These are phyloP conservation scores for Eidolon dupreanum DNA, from an alignment of 2,797 vertebrate species.

Conservation along the genomic window DNA sequence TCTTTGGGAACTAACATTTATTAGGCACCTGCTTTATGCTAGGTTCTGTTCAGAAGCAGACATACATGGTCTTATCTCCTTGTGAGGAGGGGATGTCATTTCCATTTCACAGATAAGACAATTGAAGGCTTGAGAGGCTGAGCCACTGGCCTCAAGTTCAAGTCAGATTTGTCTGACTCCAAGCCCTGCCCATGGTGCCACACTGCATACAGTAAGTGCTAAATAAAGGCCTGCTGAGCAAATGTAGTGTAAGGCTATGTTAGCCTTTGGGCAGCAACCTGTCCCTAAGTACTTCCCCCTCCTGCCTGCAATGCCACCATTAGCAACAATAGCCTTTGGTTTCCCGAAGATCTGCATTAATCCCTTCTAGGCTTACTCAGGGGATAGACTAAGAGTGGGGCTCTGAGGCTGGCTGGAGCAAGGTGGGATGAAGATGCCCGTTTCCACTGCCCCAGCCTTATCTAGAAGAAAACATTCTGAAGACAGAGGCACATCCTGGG, in stretches of 20 bases:
- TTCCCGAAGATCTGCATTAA: neutral
- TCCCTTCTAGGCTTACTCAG: too few species aligned
- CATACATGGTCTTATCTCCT: neutral
- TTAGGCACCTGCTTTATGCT: neutral
- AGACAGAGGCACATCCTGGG: neutral
- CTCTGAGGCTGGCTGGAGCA: neutral
- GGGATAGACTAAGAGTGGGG: neutral
- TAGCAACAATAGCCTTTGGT: neutral
- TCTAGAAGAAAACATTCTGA: neutral
- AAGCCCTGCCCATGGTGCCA: rapidly evolving
- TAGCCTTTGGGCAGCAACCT: neutral
- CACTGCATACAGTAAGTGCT: neutral
- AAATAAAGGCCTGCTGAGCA: neutral
- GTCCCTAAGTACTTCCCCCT: neutral
- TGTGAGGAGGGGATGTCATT: neutral
- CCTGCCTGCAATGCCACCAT: neutral
- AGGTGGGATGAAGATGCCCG: rapidly evolving
- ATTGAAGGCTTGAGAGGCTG: neutral
- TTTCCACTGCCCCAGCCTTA: neutral
- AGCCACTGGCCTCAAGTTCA: neutral
- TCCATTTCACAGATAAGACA: neutral
- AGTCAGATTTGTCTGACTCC: neutral
- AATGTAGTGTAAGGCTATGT: neutral
- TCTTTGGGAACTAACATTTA: neutral
- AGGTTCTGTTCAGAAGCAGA: neutral